Conservation (phyloP, 1,140 invertebrate genomes). For the Dinothrombium tinctorium region DNA sequence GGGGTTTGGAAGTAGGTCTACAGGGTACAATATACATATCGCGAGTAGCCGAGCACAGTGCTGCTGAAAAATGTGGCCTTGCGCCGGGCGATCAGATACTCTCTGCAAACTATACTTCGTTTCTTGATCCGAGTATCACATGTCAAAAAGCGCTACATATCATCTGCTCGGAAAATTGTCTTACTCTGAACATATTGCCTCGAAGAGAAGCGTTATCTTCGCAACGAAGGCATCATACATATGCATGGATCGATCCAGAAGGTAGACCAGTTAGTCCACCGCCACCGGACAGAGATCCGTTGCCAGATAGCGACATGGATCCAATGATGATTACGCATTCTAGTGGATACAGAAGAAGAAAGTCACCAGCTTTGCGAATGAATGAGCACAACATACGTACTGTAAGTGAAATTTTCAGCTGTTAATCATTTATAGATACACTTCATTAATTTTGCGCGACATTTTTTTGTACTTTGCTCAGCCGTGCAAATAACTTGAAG, state of each 20-base stretch:
- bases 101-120: slow-evolving; percentile 64
- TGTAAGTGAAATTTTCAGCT: too few species aligned
- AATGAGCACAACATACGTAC: too few species aligned
- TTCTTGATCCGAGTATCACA: slow-evolving; percentile 19
- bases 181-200: slow-evolving; percentile 1
- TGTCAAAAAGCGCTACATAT: slow-evolving; percentile 6
- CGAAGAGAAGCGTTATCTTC: slow-evolving; percentile 1
- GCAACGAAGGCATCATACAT: slow-evolving; percentile 35
- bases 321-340: too few species aligned
- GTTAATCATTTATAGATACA: too few species aligned
- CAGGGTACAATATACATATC: slow-evolving; percentile 51
- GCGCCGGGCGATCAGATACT: slow-evolving; percentile 65
- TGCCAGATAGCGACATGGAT: too few species aligned
- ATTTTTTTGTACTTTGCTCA: too few species aligned
- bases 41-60: slow-evolving; percentile 55
- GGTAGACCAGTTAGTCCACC: slow-evolving; percentile 65
- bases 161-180: neutral
- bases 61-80: slow-evolving; percentile 54
- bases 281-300: slow-evolving; percentile 25
- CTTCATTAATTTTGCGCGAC: too few species aligned
- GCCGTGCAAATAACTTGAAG: too few species aligned
- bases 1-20: slow-evolving; percentile 9
- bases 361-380: too few species aligned
- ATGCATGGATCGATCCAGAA: slow-evolving; percentile 73
- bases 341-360: too few species aligned